A percentile compares a stretch with the other conserved stretches of the same genome.
phyloP scores from a whole-genome alignment of 2,113 vertebrate genomes.

The Hippopotamus amphibius region DNA sequence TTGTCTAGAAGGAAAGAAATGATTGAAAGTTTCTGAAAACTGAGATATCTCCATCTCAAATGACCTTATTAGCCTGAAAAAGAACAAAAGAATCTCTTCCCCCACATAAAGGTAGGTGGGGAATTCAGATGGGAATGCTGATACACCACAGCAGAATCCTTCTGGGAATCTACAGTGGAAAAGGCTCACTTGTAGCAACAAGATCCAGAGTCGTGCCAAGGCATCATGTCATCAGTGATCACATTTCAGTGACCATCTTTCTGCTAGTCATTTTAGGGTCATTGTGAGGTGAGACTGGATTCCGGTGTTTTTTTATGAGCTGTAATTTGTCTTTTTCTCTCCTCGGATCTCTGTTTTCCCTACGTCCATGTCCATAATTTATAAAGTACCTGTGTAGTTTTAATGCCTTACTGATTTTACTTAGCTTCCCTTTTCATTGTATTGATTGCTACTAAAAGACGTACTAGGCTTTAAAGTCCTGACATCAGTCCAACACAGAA shows the following conservation, averaged over 20 bases:
- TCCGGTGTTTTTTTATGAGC: not conserved
- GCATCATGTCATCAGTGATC: not conserved
- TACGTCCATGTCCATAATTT: not conserved
- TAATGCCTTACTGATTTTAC: not conserved
- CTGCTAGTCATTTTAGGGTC: not conserved
- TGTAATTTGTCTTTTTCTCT: not conserved
- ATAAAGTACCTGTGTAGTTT: not conserved
- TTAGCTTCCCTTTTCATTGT: slow-evolving; percentile 42
- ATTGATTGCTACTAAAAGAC: slow-evolving; percentile 55
- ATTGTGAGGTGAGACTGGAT: not conserved
- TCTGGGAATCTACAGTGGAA: not conserved
- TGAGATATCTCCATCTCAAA: not conserved
- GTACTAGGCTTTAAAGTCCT: not conserved
- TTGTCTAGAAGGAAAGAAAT: slow-evolving; percentile 48
- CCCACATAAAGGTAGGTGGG: not conserved
- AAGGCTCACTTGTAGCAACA: not conserved
- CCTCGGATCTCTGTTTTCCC: not conserved
- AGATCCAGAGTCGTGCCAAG: not conserved
- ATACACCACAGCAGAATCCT: not conserved
- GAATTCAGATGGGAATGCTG: not conserved
- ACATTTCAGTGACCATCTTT: not conserved
- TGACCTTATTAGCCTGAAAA: not conserved
- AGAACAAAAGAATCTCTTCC: slow-evolving; percentile 21
- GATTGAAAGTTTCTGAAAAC: slow-evolving; percentile 37
- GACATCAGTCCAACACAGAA: not conserved